phyloP scores from a whole-genome alignment of 2,113 vertebrate species.

The Callithrix jacchus region DNA sequence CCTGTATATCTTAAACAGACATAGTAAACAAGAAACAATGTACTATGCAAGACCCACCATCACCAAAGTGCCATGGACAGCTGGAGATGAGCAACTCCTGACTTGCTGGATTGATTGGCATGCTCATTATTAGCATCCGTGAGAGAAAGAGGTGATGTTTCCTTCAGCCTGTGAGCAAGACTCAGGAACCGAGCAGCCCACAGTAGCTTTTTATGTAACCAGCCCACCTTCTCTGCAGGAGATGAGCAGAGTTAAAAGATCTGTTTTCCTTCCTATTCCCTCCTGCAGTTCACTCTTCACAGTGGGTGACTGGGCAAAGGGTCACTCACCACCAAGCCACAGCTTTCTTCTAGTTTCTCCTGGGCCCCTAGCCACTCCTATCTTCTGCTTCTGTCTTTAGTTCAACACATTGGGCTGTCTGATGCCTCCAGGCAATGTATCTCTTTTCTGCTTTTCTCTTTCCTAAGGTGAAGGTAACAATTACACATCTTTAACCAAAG shows the following conservation, averaged over 20 bases:
- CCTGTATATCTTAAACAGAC: neutral
- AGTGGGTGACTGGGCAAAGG: neutral
- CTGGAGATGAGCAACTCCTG: neutral
- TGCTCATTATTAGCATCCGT: neutral
- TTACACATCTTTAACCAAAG: neutral
- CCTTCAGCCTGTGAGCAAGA: neutral
- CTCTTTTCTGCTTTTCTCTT: neutral
- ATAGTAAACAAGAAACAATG: neutral
- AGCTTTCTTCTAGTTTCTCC: neutral
- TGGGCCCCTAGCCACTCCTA: neutral
- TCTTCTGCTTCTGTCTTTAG: neutral
- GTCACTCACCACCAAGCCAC: neutral
- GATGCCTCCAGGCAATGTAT: neutral
- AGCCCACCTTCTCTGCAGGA: constrained; percentile 28
- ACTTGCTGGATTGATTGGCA: neutral
- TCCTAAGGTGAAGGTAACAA: neutral
- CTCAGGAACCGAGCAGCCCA: neutral
- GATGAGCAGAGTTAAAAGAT: neutral
- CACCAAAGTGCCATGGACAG: neutral
- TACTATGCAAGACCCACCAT: neutral
- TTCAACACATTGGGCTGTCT: neutral
- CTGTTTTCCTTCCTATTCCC: neutral
- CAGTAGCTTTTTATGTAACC: neutral
- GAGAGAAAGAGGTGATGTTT: neutral
- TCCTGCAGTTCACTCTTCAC: neutral